Evolutionary conservation across 2,797 vertebrate genomes (phyloP).

Genomic region (Argentina silus): DNA sequence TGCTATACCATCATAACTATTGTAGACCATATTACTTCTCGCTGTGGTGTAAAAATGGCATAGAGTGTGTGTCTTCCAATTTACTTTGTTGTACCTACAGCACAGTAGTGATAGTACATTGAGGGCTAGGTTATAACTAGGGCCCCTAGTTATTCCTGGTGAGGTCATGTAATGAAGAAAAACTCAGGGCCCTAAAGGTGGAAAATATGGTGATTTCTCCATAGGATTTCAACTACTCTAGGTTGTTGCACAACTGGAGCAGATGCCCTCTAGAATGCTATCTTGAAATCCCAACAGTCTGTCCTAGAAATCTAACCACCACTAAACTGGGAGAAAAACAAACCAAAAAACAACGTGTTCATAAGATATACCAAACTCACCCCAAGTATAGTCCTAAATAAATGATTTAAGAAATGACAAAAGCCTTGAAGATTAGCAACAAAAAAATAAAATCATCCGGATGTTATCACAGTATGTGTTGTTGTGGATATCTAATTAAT

Average conservation of each 20-base stretch:
- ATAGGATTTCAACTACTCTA: too few relatives aligned
- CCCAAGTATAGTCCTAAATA: conserved; percentile 39
- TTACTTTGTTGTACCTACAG: not conserved
- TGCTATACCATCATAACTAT: conserved; percentile 49
- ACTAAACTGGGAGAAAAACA: too few relatives aligned
- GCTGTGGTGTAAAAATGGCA: not conserved
- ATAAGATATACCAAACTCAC: conserved; percentile 16
- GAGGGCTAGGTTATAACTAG: not conserved
- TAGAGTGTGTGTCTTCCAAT: not conserved
- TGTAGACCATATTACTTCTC: too few relatives aligned
- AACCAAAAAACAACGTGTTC: too few relatives aligned
- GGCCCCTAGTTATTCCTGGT: too few relatives aligned
- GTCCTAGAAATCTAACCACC: too few relatives aligned
- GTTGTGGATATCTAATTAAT: conserved; percentile 40
- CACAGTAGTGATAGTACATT: not conserved
- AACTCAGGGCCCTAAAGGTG: too few relatives aligned
- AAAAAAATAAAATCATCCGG: too few relatives aligned
- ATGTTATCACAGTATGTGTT: conserved; percentile 3
- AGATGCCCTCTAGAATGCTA: not conserved
- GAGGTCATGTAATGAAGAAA: too few relatives aligned
- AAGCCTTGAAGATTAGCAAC: conserved; percentile 8
- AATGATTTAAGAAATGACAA: conserved; percentile 21
- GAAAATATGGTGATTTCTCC: not conserved
- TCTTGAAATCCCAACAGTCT: too few relatives aligned
- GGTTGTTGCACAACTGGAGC: not conserved